Percentiles rank a stretch among this genome's conserved stretches.
phyloP scores from a whole-genome alignment of 2,888 invertebrate genomes.

The Synanthedon andrenaeformis region DNA sequence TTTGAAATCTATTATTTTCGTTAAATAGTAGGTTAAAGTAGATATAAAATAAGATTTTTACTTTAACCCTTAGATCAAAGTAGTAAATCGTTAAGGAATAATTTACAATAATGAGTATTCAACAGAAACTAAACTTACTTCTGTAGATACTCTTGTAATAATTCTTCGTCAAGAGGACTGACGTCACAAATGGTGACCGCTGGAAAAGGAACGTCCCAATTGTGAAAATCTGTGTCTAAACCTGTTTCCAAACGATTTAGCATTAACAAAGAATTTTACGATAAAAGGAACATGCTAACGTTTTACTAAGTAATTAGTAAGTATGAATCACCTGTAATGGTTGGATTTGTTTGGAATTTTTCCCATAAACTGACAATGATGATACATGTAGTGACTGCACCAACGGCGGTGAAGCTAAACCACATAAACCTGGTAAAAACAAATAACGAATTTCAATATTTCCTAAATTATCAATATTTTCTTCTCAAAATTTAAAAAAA shows the following conservation, averaged over 20 bases:
- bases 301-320: background rate
- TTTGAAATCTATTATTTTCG: too few species aligned
- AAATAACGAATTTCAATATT: background rate
- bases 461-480: too few species aligned
- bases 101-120: too few species aligned
- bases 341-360: slow-evolving; percentile 87
- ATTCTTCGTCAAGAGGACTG: slow-evolving; percentile 63
- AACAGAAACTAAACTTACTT: slow-evolving; percentile 25
- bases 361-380: slow-evolving; percentile 85
- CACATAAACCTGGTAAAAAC: slow-evolving; percentile 76
- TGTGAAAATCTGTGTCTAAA: slow-evolving; percentile 84
- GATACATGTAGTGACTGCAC: slow-evolving; percentile 77
- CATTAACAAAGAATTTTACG: background rate
- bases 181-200: slow-evolving; percentile 75
- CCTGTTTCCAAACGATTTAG: slow-evolving; percentile 44
- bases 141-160: slow-evolving; percentile 50
- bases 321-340: slow-evolving; percentile 73
- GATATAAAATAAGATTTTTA: too few species aligned
- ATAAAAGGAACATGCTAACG: background rate
- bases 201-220: slow-evolving; percentile 83
- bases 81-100: too few species aligned
- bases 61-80: too few species aligned
- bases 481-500: too few species aligned
- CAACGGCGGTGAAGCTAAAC: slow-evolving; percentile 79
- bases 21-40: too few species aligned